Conservation (phyloP, 2,888 invertebrate genomes). For the Pecten maximus region DNA sequence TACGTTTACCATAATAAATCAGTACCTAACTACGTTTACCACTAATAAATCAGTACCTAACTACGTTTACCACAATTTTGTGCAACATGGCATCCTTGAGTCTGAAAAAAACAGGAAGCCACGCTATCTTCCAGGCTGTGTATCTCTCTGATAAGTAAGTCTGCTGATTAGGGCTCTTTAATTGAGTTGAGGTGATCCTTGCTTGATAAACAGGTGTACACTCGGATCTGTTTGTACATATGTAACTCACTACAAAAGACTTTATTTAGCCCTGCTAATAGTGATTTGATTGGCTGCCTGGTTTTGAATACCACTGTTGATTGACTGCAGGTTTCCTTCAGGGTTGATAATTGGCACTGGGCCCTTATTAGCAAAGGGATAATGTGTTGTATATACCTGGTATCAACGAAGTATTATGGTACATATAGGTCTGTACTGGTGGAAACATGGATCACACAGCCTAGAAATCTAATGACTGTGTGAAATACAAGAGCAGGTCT, state of each 20-base stretch:
- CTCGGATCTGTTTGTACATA: not conserved
- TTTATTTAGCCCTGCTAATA: not conserved
- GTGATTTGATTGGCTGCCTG: not conserved
- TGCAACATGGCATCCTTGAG: not conserved
- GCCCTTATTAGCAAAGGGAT: not conserved
- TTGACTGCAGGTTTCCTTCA: not conserved
- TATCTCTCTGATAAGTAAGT: not conserved
- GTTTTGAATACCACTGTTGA: not conserved
- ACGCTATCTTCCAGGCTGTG: not conserved
- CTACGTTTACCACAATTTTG: not conserved
- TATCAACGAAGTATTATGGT: not conserved
- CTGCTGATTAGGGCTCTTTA: not conserved
- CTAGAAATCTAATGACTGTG: not conserved
- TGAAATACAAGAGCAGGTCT: not conserved
- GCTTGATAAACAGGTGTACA: constrained; percentile 18
- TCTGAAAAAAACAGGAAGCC: not conserved
- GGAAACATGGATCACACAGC: not conserved
- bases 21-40: too few species aligned
- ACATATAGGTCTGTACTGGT: not conserved
- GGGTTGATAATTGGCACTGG: not conserved
- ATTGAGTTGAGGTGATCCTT: not conserved
- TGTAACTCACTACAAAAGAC: not conserved
- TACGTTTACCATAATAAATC: too few species aligned
- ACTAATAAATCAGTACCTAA: too few species aligned
- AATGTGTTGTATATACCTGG: not conserved